phyloP scores from a whole-genome alignment of 2,888 invertebrate species.

The Diloba caeruleocephala region DNA sequence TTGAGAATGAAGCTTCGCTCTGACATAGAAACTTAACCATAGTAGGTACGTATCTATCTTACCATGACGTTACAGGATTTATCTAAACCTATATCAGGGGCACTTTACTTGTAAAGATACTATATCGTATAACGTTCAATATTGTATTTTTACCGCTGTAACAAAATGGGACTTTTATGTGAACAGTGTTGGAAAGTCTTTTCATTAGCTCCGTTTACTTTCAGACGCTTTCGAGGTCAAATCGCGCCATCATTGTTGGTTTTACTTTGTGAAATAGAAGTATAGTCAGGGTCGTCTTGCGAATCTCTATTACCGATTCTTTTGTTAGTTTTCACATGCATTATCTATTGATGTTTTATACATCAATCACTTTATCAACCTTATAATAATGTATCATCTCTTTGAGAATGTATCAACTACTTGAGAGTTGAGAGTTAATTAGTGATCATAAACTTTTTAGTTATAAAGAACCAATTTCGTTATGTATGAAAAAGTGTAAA shows the following conservation, averaged over 20 bases:
- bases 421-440: too few relatives aligned
- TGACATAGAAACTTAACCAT: too few relatives aligned
- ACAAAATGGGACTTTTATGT: neutral
- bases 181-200: constrained; percentile 19
- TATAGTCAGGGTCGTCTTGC: constrained; percentile 41
- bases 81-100: neutral
- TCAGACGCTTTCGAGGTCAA: constrained; percentile 56
- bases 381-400: too few relatives aligned
- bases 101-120: constrained; percentile 4
- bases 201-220: constrained; percentile 53
- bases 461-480: too few relatives aligned
- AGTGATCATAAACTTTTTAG: too few relatives aligned
- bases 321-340: constrained; percentile 40
- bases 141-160: neutral
- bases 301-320: constrained; percentile 43
- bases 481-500: too few relatives aligned
- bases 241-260: constrained; percentile 42
- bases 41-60: neutral
- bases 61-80: neutral
- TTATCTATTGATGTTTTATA: constrained; percentile 14
- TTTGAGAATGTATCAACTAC: too few relatives aligned
- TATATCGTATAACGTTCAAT: constrained; percentile 1
- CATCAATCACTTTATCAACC: constrained; percentile 15
- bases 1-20: too few relatives aligned
- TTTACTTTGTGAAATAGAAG: constrained; percentile 45